Evolutionary conservation across 2,888 invertebrate species (phyloP).

Genomic region (Tribolium freemani): DNA sequence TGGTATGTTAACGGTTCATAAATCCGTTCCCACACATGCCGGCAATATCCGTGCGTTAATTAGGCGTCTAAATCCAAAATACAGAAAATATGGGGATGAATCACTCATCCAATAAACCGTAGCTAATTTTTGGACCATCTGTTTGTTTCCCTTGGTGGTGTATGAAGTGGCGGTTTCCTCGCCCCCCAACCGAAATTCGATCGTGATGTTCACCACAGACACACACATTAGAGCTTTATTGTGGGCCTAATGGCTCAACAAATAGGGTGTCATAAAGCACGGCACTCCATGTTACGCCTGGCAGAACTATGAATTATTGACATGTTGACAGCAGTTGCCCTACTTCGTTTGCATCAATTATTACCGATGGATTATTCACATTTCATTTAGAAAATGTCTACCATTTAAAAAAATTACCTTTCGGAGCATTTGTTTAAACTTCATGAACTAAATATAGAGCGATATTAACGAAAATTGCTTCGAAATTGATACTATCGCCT

Average conservation of each 20-base stretch:
- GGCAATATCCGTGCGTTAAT: not conserved
- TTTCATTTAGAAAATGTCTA: not conserved
- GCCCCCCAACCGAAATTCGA: slow-evolving; percentile 44
- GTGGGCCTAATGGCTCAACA: slow-evolving; percentile 56
- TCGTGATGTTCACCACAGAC: slow-evolving; percentile 44
- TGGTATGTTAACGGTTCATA: not conserved
- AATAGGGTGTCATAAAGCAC: slow-evolving; percentile 53
- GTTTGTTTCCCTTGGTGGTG: slow-evolving; percentile 31
- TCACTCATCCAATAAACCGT: slow-evolving; percentile 27
- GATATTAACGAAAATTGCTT: slow-evolving; percentile 14
- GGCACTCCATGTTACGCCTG: slow-evolving; percentile 33
- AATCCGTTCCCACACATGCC: not conserved
- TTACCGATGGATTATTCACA: not conserved
- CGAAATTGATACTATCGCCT: slow-evolving; percentile 19
- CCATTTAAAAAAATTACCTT: not conserved
- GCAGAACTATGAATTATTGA: slow-evolving; percentile 44
- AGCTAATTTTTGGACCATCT: slow-evolving; percentile 42
- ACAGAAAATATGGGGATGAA: slow-evolving; percentile 27
- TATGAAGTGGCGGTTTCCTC: slow-evolving; percentile 26
- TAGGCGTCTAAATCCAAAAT: slow-evolving; percentile 5
- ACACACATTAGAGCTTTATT: slow-evolving; percentile 56
- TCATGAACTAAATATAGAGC: not conserved
- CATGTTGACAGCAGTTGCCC: slow-evolving; percentile 40
- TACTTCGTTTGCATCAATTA: slow-evolving; percentile 37
- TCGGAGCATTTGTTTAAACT: not conserved